Base-by-base conservation (phyloP, 1,140 invertebrate genomes). In the Eubasilissa regina region DNA sequence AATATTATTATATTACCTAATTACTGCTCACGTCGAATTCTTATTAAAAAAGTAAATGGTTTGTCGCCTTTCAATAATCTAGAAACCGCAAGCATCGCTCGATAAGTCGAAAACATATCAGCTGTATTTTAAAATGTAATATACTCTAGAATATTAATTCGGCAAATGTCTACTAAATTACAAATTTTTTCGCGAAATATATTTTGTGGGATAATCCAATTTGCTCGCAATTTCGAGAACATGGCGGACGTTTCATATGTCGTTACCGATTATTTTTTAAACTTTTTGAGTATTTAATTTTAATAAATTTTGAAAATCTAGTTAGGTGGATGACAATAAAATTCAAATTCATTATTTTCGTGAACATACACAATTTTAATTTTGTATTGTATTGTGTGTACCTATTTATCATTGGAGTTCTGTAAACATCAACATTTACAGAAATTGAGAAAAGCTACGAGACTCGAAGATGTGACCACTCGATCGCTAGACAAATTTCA, bases 181-280 rank as follows among this genome's bases (percentile, higher is more conserved):
- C 66, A 70, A 70, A 51, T 70, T 70, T 47, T 47, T 35, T 10
- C 47, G 45, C 0, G 66, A 10, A 21, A 51, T 70, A 70, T 70
- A 51, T 70, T 70, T 25, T 45, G 66, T 25, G 66, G 66, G 48
- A 70, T 19, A 70, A 70, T 13, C 45, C 51, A 10, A 70, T 70
- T 70, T 25, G 15, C 15, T 21, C 47, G 13, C 15, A 19, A 70
- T 51, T 70, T 70, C 66, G 48, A 3, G 25, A 70, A 25, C 51
- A 70, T 70, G 47, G 15, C 15, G 15, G n/a, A 25, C 51, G 51
- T 70, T 70, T 15, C 45, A 64, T 64, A 19, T 58, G 9, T 58
- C 9, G 15, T 56, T 64, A 43, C 21, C 35, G 25, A 43, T 64
- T 64, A 64, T 13, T 64, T 64, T 64, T 4, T 0, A 19, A 48